Percentiles rank a stretch among this genome's conserved stretches.
These are phyloP conservation scores for Gonatopus flavifemur DNA, from an alignment of 1,140 invertebrate species.

Conservation along the genomic window DNA sequence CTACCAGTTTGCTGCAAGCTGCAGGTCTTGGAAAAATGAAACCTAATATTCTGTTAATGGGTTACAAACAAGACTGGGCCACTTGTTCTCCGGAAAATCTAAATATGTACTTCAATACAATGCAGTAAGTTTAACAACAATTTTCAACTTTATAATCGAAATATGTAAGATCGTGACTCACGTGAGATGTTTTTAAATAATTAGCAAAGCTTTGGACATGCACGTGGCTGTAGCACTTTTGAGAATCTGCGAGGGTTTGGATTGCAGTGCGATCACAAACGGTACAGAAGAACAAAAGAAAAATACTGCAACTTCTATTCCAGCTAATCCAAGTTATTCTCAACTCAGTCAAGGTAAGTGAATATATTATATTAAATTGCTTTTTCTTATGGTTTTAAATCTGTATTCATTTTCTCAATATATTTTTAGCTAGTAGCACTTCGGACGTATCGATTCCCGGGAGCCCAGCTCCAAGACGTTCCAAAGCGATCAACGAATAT, in stretches of 20 bases:
- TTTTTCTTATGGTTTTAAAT: not conserved
- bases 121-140: slow-evolving; percentile 74
- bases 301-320: slow-evolving; percentile 40
- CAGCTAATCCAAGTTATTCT: slow-evolving; percentile 64
- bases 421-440: slow-evolving; percentile 64
- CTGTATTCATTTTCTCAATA: slow-evolving; percentile 4
- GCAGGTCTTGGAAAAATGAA: slow-evolving; percentile 86
- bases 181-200: slow-evolving; percentile 7
- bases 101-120: slow-evolving; percentile 84
- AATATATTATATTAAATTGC: not conserved
- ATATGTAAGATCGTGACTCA: not conserved
- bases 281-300: slow-evolving; percentile 52
- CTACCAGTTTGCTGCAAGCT: slow-evolving; percentile 74
- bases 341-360: slow-evolving; percentile 66
- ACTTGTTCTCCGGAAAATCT: slow-evolving; percentile 71
- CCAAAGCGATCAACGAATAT: slow-evolving; percentile 52
- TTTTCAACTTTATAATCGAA: not conserved
- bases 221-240: slow-evolving; percentile 88
- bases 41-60: slow-evolving; percentile 89
- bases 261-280: slow-evolving; percentile 67
- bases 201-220: slow-evolving; percentile 89
- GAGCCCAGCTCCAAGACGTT: slow-evolving; percentile 56
- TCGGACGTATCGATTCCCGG: slow-evolving; percentile 66
- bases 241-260: slow-evolving; percentile 79
- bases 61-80: slow-evolving; percentile 90